phyloP scores from a whole-genome alignment of 1,140 invertebrate genomes.

The Drosophila quadrilineata region DNA sequence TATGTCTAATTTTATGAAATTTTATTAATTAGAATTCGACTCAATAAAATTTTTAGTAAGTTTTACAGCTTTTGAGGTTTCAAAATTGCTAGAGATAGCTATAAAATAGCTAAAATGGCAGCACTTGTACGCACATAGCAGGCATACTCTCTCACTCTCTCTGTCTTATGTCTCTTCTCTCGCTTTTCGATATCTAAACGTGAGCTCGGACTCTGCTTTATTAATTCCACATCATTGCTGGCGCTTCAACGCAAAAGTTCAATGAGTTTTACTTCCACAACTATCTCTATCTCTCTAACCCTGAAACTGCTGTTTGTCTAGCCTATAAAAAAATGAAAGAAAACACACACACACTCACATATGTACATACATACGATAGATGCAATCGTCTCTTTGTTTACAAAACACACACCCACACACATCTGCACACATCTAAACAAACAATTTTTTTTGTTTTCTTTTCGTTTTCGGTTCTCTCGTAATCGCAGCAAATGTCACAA shows the following conservation, averaged over 20 bases:
- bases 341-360: too few species aligned
- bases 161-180: conserved; percentile 1
- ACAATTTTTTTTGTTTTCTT: conserved; percentile 6
- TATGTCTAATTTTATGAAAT: too few species aligned
- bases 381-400: conserved; percentile 55
- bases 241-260: conserved; percentile 52
- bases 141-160: neutral
- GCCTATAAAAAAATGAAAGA: conserved; percentile 36
- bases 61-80: too few species aligned
- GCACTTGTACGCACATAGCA: neutral
- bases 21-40: too few species aligned
- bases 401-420: conserved; percentile 15
- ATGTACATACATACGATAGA: conserved; percentile 21
- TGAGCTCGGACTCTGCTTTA: conserved; percentile 54
- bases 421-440: conserved; percentile 1
- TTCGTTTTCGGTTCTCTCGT: conserved; percentile 10
- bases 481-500: conserved; percentile 42
- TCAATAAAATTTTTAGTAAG: too few species aligned
- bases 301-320: conserved; percentile 20
- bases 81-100: too few species aligned
- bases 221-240: conserved; percentile 72
- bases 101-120: too few species aligned
- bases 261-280: conserved; percentile 32
- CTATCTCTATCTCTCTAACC: neutral
- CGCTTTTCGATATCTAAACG: conserved; percentile 60